These are phyloP conservation scores for Callipepla californica DNA, from an alignment of 2,113 vertebrate species.

Conservation along the genomic window DNA sequence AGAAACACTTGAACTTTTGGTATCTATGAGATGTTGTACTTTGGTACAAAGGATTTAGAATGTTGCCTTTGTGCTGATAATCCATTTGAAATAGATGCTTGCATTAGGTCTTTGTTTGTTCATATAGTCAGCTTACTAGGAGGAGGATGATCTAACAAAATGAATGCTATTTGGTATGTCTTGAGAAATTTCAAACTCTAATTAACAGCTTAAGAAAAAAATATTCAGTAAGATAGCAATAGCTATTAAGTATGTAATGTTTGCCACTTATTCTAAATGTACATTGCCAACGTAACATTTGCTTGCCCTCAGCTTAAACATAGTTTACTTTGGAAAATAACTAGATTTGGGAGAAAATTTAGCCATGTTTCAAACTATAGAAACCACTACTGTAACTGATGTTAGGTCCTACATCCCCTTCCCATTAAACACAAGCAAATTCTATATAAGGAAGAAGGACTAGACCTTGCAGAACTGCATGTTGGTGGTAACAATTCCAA, in stretches of 20 bases:
- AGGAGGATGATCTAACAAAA: neutral
- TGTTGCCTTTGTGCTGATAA: neutral
- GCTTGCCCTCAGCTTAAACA: neutral
- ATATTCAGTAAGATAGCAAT: neutral
- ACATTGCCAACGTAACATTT: neutral
- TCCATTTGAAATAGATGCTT: neutral
- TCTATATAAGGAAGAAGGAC: neutral
- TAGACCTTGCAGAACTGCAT: neutral
- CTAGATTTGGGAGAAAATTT: neutral
- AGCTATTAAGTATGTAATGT: neutral
- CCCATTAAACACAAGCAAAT: neutral
- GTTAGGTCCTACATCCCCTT: neutral
- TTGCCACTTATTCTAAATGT: neutral
- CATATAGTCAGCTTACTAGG: neutral
- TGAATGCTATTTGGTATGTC: neutral
- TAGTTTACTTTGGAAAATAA: neutral
- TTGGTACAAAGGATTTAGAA: neutral
- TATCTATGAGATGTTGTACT: neutral
- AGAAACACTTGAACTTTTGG: neutral
- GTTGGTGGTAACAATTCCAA: neutral
- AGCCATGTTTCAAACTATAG: neutral
- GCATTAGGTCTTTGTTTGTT: neutral
- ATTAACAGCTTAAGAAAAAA: neutral
- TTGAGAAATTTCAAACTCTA: neutral
- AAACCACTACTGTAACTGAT: neutral